Evolutionary conservation across 2,113 vertebrate genomes (phyloP), one percentile per base, ranked within the genome.

Genomic region (Caranx ignobilis): DNA sequence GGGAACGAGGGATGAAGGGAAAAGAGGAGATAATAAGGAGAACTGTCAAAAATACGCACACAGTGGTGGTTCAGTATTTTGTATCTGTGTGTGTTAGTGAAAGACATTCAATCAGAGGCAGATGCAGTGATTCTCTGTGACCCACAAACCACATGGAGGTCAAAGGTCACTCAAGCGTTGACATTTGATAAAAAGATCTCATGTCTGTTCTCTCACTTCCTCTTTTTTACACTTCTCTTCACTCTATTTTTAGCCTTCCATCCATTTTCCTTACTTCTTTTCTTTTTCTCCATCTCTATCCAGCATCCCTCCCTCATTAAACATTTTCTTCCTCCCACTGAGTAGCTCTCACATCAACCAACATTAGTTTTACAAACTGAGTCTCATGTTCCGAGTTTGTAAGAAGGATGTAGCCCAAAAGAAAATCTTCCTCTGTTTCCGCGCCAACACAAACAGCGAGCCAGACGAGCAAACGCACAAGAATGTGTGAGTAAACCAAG

Each of bases 371-470:
- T 68, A 70, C 81, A 87, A 88, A 81, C 47, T 3, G 5, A 74
- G 43, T 75, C 32, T 87, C 83, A 65, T 79, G 80, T 89, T 79
- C 26, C 8, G 5, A 60, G 61, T 87, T 71, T 90, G 83, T 71
- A 8, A 66, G 80, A 87, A 45, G 77, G 81, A 82, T 70, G 77
- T 1, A 41, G 74, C 71, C 72, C 50, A 41, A 35, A 67, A 66
- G 57, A 82, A 79, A 73, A 86, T 50, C 72, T 56, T 55, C 63
- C 71, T 82, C 45, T 68, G 67, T 79, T 84, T 83, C 68, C 32
- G 62, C 5, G 72, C 88, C 89, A 92, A 91, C 63, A 56, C 79
- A 88, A 90, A 93, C 75, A 87, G 62, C 18, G 1, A 72, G 63
- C 73, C 75, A 87, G 82, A 78, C 64, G 6, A 88, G 79, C 78